Evolutionary conservation across 2,113 vertebrate species (phyloP).

Genomic region (Cnemophilus loriae): DNA sequence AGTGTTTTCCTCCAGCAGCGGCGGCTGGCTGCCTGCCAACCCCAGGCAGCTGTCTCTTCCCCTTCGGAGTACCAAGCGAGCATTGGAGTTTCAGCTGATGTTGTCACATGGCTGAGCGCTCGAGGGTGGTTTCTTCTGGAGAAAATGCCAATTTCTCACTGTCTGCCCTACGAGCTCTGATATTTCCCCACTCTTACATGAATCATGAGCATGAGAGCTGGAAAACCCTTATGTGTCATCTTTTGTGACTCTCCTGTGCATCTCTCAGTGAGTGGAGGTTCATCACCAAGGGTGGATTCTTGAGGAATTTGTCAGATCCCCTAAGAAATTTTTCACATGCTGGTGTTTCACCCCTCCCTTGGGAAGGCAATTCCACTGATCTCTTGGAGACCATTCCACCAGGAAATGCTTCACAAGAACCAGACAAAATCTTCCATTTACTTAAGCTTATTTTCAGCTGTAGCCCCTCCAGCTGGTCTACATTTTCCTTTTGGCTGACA

Average conservation of each 20-base stretch:
- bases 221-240: conserved; percentile 23
- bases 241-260: neutral
- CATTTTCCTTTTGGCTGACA: neutral
- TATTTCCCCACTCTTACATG: conserved; percentile 22
- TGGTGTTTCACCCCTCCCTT: neutral
- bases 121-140: neutral
- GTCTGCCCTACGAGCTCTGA: neutral
- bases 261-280: neutral
- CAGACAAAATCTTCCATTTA: neutral
- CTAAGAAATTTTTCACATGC: neutral
- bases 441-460: neutral
- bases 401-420: neutral
- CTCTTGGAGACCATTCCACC: neutral
- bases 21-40: conserved; percentile 12
- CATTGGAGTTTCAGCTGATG: neutral
- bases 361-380: neutral
- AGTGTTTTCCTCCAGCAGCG: neutral
- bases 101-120: neutral
- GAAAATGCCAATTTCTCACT: conserved; percentile 27
- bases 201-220: conserved; percentile 30
- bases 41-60: neutral
- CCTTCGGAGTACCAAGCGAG: neutral
- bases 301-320: neutral
- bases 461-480: neutral
- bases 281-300: neutral